Base-by-base conservation (phyloP, 2,888 invertebrate species). In the Drosophila kanekoi region DNA sequence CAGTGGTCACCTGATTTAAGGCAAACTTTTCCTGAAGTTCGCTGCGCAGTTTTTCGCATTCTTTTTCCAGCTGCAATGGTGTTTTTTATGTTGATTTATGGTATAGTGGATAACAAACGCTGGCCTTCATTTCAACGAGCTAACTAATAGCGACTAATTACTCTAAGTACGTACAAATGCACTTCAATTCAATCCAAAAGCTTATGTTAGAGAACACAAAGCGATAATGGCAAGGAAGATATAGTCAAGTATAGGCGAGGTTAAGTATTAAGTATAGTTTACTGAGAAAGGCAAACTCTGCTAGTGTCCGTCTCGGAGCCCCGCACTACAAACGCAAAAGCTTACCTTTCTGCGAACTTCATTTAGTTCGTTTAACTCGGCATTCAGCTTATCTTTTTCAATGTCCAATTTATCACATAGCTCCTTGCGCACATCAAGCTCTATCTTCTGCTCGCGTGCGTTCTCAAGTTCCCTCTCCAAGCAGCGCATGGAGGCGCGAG, bases 401-500 rank as follows among this genome's bases (percentile, higher is more conserved):
- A 94, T 94, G 92, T 96, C 94, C 88, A 96, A 87, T 92, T 94
- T 93, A 87, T 94, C 92, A 79, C 95, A 95, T 28, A 95, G 90
- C 72, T 95, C 94, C 75, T 94, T 93, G 51, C 94, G 93, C 13
- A 94, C 93, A 47, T 92, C 92, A 38, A 95, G 87, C 81, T 95
- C 95, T n/a, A 93, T 93, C 79, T 95, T 95, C 10, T 94, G 92
- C 54, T 94, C 94, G 61, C 93, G 93, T 58, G 94, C 92, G 76
- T 94, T 94, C 16, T 94, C 94, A 63, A 95, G 92, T 82, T 96
- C 95, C 3, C 93, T 92, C 92, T 96, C 95, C 76, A 96, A 91
- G 79, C 93, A 94, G 1, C 79, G 60, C 6, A 32, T 41, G 0
- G 69, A 49, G 6, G 94, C 93, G 54, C 95, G 94, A 83, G 93